These are phyloP conservation scores for Geotria australis DNA, from an alignment of 2,797 vertebrate genomes.

Conservation along the genomic window DNA sequence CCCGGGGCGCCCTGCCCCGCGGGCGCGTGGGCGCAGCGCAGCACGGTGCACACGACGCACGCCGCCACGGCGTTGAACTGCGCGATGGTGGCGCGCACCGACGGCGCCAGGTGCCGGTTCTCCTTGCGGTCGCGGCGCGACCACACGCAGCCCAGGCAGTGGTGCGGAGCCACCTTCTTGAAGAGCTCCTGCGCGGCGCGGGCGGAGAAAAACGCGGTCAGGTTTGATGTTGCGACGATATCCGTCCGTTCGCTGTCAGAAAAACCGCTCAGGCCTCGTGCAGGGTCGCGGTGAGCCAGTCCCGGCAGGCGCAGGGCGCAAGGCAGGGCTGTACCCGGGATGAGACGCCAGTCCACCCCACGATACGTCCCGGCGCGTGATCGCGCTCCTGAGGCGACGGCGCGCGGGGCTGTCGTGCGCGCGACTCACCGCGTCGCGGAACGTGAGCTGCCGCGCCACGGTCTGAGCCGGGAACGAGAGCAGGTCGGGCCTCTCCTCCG, in stretches of 20 bases:
- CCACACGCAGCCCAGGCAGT: constrained; percentile 76
- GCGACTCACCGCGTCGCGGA: constrained; percentile 54
- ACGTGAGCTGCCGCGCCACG: constrained; percentile 76
- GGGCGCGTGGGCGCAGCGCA: constrained; percentile 9
- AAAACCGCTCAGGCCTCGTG: too few species aligned
- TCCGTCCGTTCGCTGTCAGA: too few species aligned
- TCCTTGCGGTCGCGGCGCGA: constrained; percentile 61
- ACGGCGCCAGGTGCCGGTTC: constrained; percentile 45
- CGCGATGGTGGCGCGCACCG: constrained; percentile 56
- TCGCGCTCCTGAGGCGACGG: too few species aligned
- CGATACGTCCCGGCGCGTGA: too few species aligned
- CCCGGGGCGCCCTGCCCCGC: neutral
- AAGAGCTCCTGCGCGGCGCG: constrained; percentile 34
- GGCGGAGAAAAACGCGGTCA: neutral
- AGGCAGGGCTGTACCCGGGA: too few species aligned
- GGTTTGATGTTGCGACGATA: too few species aligned
- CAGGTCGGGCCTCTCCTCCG: constrained; percentile 24
- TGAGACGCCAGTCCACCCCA: too few species aligned
- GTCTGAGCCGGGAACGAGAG: constrained; percentile 36
- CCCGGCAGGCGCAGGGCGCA: too few species aligned
- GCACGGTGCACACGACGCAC: constrained; percentile 51
- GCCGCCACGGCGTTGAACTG: constrained; percentile 56
- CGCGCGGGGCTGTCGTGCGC: too few species aligned
- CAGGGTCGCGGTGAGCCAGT: too few species aligned
- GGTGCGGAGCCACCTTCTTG: constrained; percentile 62